Evolutionary conservation across 2,797 vertebrate species (phyloP).

Genomic region (Chaunax sp.): DNA sequence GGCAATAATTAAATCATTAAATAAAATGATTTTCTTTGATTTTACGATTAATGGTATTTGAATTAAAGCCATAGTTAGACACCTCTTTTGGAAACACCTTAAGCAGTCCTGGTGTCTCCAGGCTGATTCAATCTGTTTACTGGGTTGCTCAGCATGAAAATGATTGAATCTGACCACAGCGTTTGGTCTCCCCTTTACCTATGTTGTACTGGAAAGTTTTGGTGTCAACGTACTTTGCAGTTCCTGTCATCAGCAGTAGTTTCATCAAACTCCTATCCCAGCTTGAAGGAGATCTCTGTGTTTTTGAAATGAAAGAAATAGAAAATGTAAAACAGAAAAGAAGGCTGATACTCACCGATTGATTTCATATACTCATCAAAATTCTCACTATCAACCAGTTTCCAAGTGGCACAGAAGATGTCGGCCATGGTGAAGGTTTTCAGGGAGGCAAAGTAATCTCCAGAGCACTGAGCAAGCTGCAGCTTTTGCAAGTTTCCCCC

Average conservation of each 20-base stretch:
- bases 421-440: conserved; percentile 88
- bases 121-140: too few species aligned
- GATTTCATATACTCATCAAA: conserved; percentile 96
- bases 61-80: too few species aligned
- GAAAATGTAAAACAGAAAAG: not conserved
- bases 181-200: too few species aligned
- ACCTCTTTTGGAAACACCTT: too few species aligned
- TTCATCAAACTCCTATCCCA: conserved; percentile 95
- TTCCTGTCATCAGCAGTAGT: conserved; percentile 89
- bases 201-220: not conserved
- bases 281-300: conserved; percentile 91
- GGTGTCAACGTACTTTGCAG: conserved; percentile 88
- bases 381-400: conserved; percentile 91
- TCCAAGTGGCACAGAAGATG: conserved; percentile 95
- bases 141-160: not conserved
- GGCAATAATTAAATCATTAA: not conserved
- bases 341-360: conserved; percentile 83
- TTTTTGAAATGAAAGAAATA: conserved; percentile 78
- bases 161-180: too few species aligned
- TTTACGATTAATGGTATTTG: too few species aligned
- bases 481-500: conserved; percentile 41
- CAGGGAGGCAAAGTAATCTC: conserved; percentile 48
- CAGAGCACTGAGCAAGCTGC: conserved; percentile 53
- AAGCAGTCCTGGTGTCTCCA: too few species aligned
- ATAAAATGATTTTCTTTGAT: too few species aligned